These are phyloP conservation scores for Crotophaga sulcirostris DNA, from an alignment of 2,113 vertebrate genomes.

Conservation along the genomic window DNA sequence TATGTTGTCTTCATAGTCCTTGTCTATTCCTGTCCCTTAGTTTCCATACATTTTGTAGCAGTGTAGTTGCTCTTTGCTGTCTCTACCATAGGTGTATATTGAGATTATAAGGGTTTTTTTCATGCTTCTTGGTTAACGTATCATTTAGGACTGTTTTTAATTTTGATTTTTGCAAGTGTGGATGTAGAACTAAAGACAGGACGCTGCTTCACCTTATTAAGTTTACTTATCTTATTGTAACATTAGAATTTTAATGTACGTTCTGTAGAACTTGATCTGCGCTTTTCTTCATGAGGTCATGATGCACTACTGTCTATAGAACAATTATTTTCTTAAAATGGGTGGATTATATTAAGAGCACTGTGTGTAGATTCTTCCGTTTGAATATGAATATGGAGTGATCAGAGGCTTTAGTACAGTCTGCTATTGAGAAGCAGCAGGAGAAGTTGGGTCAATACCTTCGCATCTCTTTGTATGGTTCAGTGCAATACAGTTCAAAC, in stretches of 20 bases:
- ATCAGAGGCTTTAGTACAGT: neutral
- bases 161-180: neutral
- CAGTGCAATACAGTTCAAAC: neutral
- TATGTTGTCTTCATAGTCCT: neutral
- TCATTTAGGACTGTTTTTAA: neutral
- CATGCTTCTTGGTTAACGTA: neutral
- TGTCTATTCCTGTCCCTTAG: neutral
- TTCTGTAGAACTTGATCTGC: neutral
- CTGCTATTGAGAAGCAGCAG: neutral
- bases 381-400: neutral
- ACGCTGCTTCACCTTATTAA: neutral
- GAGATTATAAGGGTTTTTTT: neutral
- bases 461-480: neutral
- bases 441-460: neutral
- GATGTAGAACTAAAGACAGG: neutral
- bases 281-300: neutral
- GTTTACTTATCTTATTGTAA: neutral
- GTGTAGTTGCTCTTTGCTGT: neutral
- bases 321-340: neutral
- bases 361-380: neutral
- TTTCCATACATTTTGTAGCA: neutral
- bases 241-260: rapidly evolving
- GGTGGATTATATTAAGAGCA: neutral
- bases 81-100: neutral
- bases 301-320: neutral